Evolutionary conservation across 2,888 invertebrate genomes (phyloP), one percentile per base, ranked within the genome.

Genomic region (Epirrita christyi): DNA sequence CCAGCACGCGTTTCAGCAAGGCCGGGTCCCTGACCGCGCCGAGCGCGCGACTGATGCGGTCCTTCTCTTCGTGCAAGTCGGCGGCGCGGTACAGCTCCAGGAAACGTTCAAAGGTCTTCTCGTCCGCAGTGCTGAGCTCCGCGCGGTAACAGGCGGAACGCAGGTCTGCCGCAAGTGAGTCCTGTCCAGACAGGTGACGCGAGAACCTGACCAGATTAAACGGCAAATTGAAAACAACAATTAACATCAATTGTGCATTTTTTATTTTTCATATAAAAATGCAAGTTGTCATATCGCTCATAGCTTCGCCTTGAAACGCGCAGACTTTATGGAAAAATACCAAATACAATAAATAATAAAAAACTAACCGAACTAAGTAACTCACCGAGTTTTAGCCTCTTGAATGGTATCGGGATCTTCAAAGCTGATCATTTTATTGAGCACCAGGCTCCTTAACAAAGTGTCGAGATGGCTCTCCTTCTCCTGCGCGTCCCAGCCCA

Each of bases 1-100:
- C 93, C 15, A 97, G 93, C 42, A 97, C 97, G 72, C 94, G 94
- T 46, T 93, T 92, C 57, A 98, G 92, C 55, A 98, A 88, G 21
- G 88, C 89, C 10, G 94, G 93, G 81, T 97, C 95, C 62, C 93
- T 93, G 52, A 97, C 94, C 40, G 96, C 95, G 34, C 98, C 98
- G 53, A 98, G 93, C 5, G 97, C 95, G 59, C 96, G 93, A 56
- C 97, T 94, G 75, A 99, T 96, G 74, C 98, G 94, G 81, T 98
- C 97, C 84, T 97, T 98, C 84, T 99, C 98, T 86, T 98, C 98
- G 75, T 97, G 97, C 67, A 98, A 90, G 87, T 98, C 98, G 6
- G 97, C 95, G 45, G 95, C 94, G 68, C 96, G 94, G 88, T 98
- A 97, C 65, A 98, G 85, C 76, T 94, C 93, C 64, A 98, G 88